These are phyloP conservation scores for Vidua chalybeata DNA, from an alignment of 2,113 vertebrate genomes.

Conservation along the genomic window DNA sequence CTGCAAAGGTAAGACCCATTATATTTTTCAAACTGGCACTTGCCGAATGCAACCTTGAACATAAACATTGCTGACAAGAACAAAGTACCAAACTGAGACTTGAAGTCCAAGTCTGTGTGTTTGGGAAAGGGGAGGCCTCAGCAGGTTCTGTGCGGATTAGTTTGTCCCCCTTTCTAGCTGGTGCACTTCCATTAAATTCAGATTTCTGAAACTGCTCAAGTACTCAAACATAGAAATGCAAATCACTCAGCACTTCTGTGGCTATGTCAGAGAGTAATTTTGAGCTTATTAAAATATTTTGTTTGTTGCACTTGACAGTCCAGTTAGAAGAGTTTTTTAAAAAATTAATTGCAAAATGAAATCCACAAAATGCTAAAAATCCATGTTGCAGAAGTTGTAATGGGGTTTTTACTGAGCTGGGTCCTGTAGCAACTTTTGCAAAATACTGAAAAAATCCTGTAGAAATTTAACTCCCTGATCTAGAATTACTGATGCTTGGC, in stretches of 20 bases:
- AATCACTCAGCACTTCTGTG: neutral
- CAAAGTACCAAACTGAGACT: neutral
- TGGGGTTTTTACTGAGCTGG: neutral
- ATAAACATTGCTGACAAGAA: rapidly evolving
- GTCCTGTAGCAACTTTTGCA: neutral
- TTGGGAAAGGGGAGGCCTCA: neutral
- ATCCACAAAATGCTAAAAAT: neutral
- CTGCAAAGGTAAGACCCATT: constrained; percentile 45
- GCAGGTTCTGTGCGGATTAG: neutral
- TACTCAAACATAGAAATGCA: neutral
- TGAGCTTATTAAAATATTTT: neutral
- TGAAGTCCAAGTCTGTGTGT: neutral
- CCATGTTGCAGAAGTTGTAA: neutral
- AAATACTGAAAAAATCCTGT: neutral
- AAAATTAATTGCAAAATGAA: neutral
- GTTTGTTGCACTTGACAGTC: neutral
- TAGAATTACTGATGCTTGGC: neutral
- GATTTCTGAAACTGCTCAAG: neutral
- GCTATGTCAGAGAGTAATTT: neutral
- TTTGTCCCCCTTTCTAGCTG: neutral
- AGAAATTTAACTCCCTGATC: neutral
- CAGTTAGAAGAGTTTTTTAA: neutral
- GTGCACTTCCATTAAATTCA: neutral
- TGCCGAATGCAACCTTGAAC: neutral
- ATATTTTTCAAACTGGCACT: neutral